Conservation (phyloP, 2,797 vertebrate genomes). For the Syngnathus acus region DNA sequence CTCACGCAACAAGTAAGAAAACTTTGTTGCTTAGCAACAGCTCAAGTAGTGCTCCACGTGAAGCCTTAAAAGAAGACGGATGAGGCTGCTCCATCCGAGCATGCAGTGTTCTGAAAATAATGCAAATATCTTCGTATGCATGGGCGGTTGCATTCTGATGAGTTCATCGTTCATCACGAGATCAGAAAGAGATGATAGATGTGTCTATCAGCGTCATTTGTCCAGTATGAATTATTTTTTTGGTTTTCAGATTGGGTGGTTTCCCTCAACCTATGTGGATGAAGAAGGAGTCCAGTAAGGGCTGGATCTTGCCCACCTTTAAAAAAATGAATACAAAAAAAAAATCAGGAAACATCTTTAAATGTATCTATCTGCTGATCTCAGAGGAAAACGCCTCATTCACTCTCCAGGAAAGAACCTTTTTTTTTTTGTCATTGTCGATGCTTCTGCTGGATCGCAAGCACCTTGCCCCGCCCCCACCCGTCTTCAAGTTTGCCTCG, state of each 20-base stretch:
- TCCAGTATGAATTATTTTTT: background rate
- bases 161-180: background rate
- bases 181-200: background rate
- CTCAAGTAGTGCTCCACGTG: constrained; percentile 7
- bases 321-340: constrained; percentile 11
- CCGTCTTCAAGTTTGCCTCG: constrained; percentile 56
- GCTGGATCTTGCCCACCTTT: constrained; percentile 18
- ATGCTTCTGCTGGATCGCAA: constrained; percentile 48
- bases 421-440: constrained; percentile 36
- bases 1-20: constrained; percentile 15
- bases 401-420: constrained; percentile 44
- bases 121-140: constrained; percentile 1
- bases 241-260: constrained; percentile 89
- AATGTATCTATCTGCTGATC: constrained; percentile 38
- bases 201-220: background rate
- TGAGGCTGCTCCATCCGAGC: constrained; percentile 10
- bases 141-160: background rate
- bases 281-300: constrained; percentile 85
- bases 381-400: constrained; percentile 48
- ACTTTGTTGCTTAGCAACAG: constrained; percentile 41
- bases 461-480: constrained; percentile 51
- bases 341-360: constrained; percentile 36
- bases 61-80: constrained; percentile 7
- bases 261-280: constrained; percentile 95
- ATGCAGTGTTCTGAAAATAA: constrained; percentile 15